A percentile compares a stretch with the other conserved stretches of the same genome.
Conservation (phyloP, 2,113 vertebrate species). For the Campylorhamphus procurvoides region DNA sequence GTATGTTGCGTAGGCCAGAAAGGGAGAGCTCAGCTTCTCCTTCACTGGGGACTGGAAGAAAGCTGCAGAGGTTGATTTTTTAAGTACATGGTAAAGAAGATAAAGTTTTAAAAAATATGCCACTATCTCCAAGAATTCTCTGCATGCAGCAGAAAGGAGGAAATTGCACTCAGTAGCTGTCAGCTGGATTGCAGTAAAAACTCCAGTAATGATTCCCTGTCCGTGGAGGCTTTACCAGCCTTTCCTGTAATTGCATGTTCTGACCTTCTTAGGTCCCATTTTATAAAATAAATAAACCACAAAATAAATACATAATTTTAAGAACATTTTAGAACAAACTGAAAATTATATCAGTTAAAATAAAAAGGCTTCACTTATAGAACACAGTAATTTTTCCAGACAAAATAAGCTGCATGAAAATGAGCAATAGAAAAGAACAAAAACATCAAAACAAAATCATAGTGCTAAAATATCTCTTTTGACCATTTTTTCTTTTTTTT, state of each 20-base stretch:
- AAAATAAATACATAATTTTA: conserved; percentile 2
- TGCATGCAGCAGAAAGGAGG: background rate
- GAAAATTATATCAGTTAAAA: conserved; percentile 47
- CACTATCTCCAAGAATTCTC: background rate
- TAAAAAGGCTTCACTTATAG: conserved; percentile 37
- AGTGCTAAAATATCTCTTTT: background rate
- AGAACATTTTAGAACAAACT: conserved; percentile 24
- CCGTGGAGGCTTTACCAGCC: background rate
- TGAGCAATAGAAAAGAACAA: background rate
- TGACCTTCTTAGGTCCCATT: conserved; percentile 34
- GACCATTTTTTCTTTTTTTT: background rate
- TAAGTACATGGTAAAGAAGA: background rate
- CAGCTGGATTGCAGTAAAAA: conserved; percentile 52
- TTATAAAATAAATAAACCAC: conserved; percentile 31
- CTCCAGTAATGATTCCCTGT: conserved; percentile 40
- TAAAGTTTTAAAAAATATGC: background rate
- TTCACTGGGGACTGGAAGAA: background rate
- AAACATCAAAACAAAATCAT: background rate
- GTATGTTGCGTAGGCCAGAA: background rate
- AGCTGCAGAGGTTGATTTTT: background rate
- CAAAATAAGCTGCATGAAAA: background rate
- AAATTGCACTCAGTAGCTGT: conserved; percentile 44
- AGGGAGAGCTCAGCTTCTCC: background rate
- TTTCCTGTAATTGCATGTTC: conserved; percentile 41
- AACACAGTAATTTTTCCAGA: conserved; percentile 27